Percentiles rank a stretch among this genome's conserved stretches.
Evolutionary conservation across 2,888 invertebrate species (phyloP).

Genomic region (Coelopa pilipes): DNA sequence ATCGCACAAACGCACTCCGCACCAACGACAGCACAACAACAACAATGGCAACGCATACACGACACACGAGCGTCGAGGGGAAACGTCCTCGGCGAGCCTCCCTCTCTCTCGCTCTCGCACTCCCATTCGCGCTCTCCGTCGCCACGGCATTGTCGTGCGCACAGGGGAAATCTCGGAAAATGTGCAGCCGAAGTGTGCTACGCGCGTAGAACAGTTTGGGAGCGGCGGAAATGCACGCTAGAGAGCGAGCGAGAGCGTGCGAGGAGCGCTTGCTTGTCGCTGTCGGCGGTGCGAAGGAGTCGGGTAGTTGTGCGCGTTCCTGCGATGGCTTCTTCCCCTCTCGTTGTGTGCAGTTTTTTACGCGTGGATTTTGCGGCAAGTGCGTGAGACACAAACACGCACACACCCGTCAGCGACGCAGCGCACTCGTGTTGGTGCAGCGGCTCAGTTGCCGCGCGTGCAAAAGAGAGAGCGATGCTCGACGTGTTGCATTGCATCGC

Average conservation of each 20-base stretch:
- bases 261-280: not conserved
- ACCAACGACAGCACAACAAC: constrained; percentile 31
- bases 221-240: constrained; percentile 20
- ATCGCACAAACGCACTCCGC: constrained; percentile 31
- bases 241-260: not conserved
- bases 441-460: not conserved
- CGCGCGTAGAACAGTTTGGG: not conserved
- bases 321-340: constrained; percentile 11
- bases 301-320: too few species aligned
- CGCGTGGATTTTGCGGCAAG: constrained; percentile 30
- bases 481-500: constrained; percentile 11
- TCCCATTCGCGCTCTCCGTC: not conserved
- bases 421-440: constrained; percentile 20
- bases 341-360: constrained; percentile 27
- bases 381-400: constrained; percentile 3
- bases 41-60: constrained; percentile 7
- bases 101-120: too few species aligned
- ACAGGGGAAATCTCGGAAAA: constrained; percentile 31
- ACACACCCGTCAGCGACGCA: not conserved
- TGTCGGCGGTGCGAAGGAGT: not conserved
- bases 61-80: constrained; percentile 24
- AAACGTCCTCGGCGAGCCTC: not conserved
- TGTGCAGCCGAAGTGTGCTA: constrained; percentile 25
- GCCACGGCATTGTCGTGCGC: not conserved
- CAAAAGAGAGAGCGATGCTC: constrained; percentile 8